phyloP scores from a whole-genome alignment of 1,140 invertebrate species.

The Drosophila trapezifrons region DNA sequence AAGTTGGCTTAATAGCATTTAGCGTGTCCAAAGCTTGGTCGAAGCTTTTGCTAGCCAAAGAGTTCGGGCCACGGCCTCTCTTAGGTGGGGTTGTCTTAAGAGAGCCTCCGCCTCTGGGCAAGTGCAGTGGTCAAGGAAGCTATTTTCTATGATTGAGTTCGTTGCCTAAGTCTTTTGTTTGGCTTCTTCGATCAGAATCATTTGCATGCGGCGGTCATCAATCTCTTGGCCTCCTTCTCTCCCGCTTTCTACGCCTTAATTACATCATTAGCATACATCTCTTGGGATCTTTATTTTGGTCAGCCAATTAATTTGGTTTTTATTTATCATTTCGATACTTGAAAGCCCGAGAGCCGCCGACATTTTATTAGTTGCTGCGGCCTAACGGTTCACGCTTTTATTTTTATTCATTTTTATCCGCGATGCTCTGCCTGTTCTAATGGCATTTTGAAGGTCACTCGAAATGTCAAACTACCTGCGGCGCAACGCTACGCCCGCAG shows the following conservation, averaged over 20 bases:
- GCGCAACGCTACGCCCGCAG: constrained; percentile 40
- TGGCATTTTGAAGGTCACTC: constrained; percentile 69
- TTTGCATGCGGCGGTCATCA: constrained; percentile 62
- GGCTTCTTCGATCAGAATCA: constrained; percentile 17
- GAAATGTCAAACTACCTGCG: constrained; percentile 62
- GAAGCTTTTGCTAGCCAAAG: constrained; percentile 19
- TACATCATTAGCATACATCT: constrained; percentile 68
- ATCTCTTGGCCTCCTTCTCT: constrained; percentile 39
- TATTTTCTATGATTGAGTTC: constrained; percentile 42
- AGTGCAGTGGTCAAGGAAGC: constrained; percentile 20
- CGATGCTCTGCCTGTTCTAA: constrained; percentile 58
- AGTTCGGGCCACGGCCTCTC: constrained; percentile 12
- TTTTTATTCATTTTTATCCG: constrained; percentile 18
- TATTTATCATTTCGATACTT: constrained; percentile 47
- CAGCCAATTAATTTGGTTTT: constrained; percentile 59
- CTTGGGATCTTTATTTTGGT: constrained; percentile 17
- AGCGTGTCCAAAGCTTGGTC: constrained; percentile 68
- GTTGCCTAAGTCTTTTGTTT: constrained; percentile 79
- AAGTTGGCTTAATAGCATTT: constrained; percentile 73
- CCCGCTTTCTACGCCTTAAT: constrained; percentile 72
- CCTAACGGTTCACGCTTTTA: constrained; percentile 40
- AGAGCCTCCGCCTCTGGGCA: neutral
- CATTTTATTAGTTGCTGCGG: constrained; percentile 17
- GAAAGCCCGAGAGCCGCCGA: constrained; percentile 54
- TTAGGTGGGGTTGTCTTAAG: neutral